phyloP scores from a whole-genome alignment of 2,888 invertebrate genomes.

The Scrobipalpa costella region DNA sequence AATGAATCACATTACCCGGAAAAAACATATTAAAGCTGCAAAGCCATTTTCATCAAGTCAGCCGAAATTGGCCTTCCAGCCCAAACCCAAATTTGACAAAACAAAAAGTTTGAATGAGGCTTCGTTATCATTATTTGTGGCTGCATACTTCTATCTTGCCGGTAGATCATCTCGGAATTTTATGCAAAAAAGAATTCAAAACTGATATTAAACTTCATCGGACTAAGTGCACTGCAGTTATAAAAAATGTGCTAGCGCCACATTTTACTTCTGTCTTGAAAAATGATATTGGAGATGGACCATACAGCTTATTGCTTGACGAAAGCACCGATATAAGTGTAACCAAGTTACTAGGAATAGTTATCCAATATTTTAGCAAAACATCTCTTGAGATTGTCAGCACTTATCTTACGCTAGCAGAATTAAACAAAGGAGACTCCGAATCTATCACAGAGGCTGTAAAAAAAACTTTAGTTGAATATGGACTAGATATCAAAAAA shows the following conservation, averaged over 20 bases:
- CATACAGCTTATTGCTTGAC: conserved; percentile 35
- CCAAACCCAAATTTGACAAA: neutral
- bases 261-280: conserved; percentile 17
- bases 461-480: neutral
- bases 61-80: neutral
- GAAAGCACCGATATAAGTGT: conserved; percentile 35
- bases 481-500: conserved; percentile 3
- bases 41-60: neutral
- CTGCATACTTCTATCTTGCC: neutral
- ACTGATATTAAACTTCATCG: conserved; percentile 5
- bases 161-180: neutral
- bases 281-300: conserved; percentile 33
- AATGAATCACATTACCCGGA: no score
- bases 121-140: neutral
- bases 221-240: conserved; percentile 17
- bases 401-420: neutral
- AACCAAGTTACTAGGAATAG: conserved; percentile 27
- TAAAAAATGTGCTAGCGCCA: conserved; percentile 22
- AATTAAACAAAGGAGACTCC: neutral
- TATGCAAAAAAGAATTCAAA: neutral
- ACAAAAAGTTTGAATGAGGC: conserved; percentile 12
- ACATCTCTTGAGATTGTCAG: neutral
- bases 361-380: conserved; percentile 23
- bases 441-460: neutral
- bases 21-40: neutral